Evolutionary conservation across 2,797 vertebrate genomes (phyloP).

Genomic region (Amblyraja radiata): DNA sequence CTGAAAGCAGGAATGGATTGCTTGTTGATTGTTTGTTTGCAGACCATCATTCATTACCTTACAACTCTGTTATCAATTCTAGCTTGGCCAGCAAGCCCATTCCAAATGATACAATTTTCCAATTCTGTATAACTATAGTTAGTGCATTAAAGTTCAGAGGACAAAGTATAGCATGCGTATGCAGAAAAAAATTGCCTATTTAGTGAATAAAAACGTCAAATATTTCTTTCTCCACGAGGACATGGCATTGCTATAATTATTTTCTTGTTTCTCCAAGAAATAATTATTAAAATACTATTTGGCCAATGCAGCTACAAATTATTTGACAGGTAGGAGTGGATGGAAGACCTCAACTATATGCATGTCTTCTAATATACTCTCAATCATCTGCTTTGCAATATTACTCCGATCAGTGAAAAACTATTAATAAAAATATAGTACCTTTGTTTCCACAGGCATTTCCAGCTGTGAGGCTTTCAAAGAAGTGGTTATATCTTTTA

Average conservation of each 20-base stretch:
- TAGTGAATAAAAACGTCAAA: background rate
- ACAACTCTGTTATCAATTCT: background rate
- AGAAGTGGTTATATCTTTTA: slow-evolving; percentile 53
- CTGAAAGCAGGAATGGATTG: background rate
- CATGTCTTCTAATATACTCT: background rate
- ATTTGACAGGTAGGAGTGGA: background rate
- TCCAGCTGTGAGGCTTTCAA: slow-evolving; percentile 53
- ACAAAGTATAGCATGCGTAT: background rate
- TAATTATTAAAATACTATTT: background rate
- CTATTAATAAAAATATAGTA: slow-evolving; percentile 47
- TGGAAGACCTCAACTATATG: too few species aligned
- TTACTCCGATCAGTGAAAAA: background rate
- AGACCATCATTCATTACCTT: too few species aligned
- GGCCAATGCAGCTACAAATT: background rate
- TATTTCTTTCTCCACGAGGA: background rate
- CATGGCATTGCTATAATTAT: background rate
- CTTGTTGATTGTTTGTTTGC: background rate
- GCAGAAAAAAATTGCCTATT: background rate
- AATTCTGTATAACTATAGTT: background rate
- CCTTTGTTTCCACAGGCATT: slow-evolving; percentile 66
- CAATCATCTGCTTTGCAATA: background rate
- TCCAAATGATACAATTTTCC: background rate
- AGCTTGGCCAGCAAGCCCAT: background rate
- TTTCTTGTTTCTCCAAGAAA: background rate
- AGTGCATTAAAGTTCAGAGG: background rate